phyloP scores from a whole-genome alignment of 1,140 invertebrate species.

The Drosophila repleta region DNA sequence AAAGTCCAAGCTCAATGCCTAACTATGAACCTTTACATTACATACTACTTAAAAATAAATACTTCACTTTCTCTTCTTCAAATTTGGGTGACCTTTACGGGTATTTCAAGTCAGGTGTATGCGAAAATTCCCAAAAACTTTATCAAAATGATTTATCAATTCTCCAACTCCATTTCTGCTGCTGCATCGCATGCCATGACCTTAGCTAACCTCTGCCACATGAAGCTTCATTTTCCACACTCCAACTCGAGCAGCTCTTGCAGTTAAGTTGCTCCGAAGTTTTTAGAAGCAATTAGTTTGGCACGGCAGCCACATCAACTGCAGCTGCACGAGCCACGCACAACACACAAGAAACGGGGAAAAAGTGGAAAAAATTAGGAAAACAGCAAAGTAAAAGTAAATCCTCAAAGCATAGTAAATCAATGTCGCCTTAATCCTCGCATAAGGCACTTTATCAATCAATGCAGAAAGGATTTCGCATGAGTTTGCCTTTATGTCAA shows the following conservation, averaged over 20 bases:
- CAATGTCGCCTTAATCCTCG: constrained; percentile 77
- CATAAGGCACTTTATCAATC: constrained; percentile 83
- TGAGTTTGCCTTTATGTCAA: constrained; percentile 74
- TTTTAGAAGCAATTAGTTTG: constrained; percentile 29
- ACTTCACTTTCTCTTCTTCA: too few species aligned
- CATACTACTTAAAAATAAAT: too few species aligned
- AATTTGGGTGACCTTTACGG: too few species aligned
- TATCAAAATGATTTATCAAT: too few species aligned
- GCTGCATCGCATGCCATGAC: too few species aligned
- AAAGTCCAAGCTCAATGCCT: too few species aligned
- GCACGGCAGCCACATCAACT: constrained; percentile 13
- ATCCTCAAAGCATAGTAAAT: constrained; percentile 70
- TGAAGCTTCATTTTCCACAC: neutral
- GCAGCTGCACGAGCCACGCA: constrained; percentile 17
- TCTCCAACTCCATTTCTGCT: too few species aligned
- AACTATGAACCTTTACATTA: too few species aligned
- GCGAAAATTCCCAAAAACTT: too few species aligned
- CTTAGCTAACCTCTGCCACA: too few species aligned
- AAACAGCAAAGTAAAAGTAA: constrained; percentile 47
- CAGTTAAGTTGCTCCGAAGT: constrained; percentile 1
- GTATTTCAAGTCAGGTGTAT: too few species aligned
- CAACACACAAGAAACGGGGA: neutral
- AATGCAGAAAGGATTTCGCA: constrained; percentile 79
- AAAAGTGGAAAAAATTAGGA: neutral
- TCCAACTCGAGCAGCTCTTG: constrained; percentile 1